A percentile compares a stretch with the other conserved stretches of the same genome.
phyloP scores from a whole-genome alignment of 2,888 invertebrate species.

The Scotopteryx bipunctaria region DNA sequence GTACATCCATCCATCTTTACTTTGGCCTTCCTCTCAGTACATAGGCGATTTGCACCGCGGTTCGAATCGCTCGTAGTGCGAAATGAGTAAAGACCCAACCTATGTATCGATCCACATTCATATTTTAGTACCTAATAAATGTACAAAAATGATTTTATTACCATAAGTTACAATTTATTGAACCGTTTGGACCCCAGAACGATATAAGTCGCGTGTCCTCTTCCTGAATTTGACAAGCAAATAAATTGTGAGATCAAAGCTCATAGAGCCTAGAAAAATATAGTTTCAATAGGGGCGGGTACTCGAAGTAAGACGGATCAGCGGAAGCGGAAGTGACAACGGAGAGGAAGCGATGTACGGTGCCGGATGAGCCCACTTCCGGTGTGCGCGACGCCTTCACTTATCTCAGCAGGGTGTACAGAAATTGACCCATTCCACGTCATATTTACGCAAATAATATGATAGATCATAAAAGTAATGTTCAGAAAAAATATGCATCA shows the following conservation, averaged over 20 bases:
- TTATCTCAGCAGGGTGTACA: slow-evolving; percentile 73
- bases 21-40: too few species aligned
- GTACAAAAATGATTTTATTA: not conserved
- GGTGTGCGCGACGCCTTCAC: slow-evolving; percentile 70
- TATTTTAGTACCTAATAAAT: not conserved
- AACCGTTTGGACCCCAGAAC: slow-evolving; percentile 45
- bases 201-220: slow-evolving; percentile 69
- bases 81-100: too few species aligned
- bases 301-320: slow-evolving; percentile 59
- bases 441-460: slow-evolving; percentile 40
- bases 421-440: slow-evolving; percentile 53
- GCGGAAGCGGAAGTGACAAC: slow-evolving; percentile 77
- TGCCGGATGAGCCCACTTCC: slow-evolving; percentile 77
- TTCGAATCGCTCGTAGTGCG: too few species aligned
- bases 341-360: slow-evolving; percentile 75
- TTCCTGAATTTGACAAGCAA: slow-evolving; percentile 80
- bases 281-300: slow-evolving; percentile 58
- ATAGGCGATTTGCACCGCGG: too few species aligned
- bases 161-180: slow-evolving; percentile 44
- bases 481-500: not conserved
- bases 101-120: too few species aligned
- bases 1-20: too few species aligned
- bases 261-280: slow-evolving; percentile 66
- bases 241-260: slow-evolving; percentile 78
- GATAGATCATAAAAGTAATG: slow-evolving; percentile 12